These are phyloP conservation scores for Chelidonichthys spinosus DNA, from an alignment of 2,797 vertebrate genomes.

Conservation along the genomic window DNA sequence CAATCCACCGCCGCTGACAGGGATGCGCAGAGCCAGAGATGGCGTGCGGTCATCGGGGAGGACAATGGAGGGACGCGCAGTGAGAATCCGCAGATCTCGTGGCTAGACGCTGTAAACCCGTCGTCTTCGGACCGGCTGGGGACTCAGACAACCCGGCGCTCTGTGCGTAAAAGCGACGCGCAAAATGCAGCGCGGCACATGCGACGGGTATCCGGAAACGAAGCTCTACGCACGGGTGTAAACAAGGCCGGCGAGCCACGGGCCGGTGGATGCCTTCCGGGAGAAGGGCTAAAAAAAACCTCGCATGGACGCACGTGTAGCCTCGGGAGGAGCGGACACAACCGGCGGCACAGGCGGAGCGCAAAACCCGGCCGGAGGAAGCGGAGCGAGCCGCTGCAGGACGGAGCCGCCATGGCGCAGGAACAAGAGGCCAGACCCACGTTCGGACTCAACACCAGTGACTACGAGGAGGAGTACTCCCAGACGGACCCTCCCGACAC, in stretches of 20 bases:
- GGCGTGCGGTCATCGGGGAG: slow-evolving; percentile 35
- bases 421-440: slow-evolving; percentile 62
- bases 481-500: slow-evolving; percentile 61
- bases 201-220: not conserved
- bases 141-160: not conserved
- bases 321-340: not conserved
- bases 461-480: slow-evolving; percentile 66
- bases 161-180: slow-evolving; percentile 44
- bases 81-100: not conserved
- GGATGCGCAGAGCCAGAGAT: slow-evolving; percentile 47
- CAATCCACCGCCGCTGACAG: slow-evolving; percentile 31
- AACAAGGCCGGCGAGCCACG: not conserved
- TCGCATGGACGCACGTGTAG: not conserved
- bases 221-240: slow-evolving; percentile 20
- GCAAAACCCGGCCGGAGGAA: not conserved
- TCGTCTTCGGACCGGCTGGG: not conserved
- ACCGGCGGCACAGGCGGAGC: slow-evolving; percentile 15
- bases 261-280: not conserved
- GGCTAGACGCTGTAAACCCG: not conserved
- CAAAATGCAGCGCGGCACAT: not conserved
- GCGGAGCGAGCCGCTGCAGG: slow-evolving; percentile 6
- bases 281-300: not conserved
- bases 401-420: slow-evolving; percentile 67
- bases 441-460: slow-evolving; percentile 40
- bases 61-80: slow-evolving; percentile 3